phyloP scores from a whole-genome alignment of 1,140 invertebrate genomes.

The Drosophila auraria region DNA sequence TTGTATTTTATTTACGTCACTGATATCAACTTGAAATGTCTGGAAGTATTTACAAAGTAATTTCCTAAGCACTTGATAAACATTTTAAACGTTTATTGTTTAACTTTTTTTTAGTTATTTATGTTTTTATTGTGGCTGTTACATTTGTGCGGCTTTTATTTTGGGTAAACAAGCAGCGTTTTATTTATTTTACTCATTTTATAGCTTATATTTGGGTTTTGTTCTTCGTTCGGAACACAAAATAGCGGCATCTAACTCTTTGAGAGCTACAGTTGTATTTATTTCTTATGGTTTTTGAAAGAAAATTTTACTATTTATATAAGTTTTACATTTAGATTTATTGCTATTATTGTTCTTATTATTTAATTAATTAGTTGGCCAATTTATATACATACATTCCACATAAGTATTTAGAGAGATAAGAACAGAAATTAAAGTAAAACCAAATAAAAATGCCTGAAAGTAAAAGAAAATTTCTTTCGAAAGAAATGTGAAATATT shows the following conservation, averaged over 20 bases:
- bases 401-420: too few relatives aligned
- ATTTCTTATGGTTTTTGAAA: not conserved
- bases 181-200: constrained; percentile 23
- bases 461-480: not conserved
- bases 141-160: constrained; percentile 12
- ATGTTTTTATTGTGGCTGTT: constrained; percentile 38
- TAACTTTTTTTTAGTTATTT: constrained; percentile 5
- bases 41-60: constrained; percentile 53
- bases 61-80: constrained; percentile 41
- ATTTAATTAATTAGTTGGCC: not conserved
- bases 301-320: not conserved
- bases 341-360: constrained; percentile 38
- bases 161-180: constrained; percentile 23
- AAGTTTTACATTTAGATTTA: constrained; percentile 9
- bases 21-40: constrained; percentile 6
- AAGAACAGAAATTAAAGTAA: not conserved
- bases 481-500: not conserved
- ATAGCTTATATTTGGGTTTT: constrained; percentile 46
- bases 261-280: not conserved
- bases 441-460: not conserved
- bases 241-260: constrained; percentile 11
- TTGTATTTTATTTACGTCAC: constrained; percentile 17
- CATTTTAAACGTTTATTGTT: constrained; percentile 59
- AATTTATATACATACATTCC: not conserved
- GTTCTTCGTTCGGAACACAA: not conserved